Base-by-base conservation (phyloP, 2,797 vertebrate genomes). In the Acomys russatus region DNA sequence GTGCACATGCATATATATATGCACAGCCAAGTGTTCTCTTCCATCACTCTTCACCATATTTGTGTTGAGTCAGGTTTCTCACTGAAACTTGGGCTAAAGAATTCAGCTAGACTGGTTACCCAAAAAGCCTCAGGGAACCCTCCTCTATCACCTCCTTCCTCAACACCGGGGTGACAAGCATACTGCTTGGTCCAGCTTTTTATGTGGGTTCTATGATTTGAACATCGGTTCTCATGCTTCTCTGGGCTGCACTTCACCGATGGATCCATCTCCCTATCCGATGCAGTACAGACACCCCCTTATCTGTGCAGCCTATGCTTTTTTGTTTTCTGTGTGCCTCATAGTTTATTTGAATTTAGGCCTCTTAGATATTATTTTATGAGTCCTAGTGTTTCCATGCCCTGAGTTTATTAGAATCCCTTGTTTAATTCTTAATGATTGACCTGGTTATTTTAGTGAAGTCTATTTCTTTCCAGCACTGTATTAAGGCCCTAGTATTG, bases 81-180 rank as follows among this genome's bases (percentile, higher is more conserved):
- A 38, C 3, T 83, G 25, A 83, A 30, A 3, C 7, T 63, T 38
- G n/a, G 63, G 22, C 14, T 18, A 20, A 28, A 35, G 3, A 15
- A 44, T 44, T 82, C n/a, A 25, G 7, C 22, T 25, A 83, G 35
- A 44, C 12, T 64, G 23, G 1, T 28, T 83, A 35, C 23, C n/a
- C 4, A 35, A 64, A 3, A 83, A 63, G 22, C 14, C 22, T 1
- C 12, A 63, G n/a, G 4, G 23, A 63, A 25, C 23, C 56, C 22
- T 61, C 6, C 25, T 1, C 22, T 18, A 22, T 18, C 12, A 4
- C 0, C 3, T 38, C 3, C n/a, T 12, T 63, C 35, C 14, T 12
- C 1, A 63, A 15, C 23, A 38, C 35, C 64, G 35, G 10, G 3
- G 59, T 44, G 38, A 28, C 23, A 64, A 83, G 64, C 44, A 64